Conservation (phyloP, 37 sponge, comb jelly and placozoan species). For the Dysidea cf. avara region DNA sequence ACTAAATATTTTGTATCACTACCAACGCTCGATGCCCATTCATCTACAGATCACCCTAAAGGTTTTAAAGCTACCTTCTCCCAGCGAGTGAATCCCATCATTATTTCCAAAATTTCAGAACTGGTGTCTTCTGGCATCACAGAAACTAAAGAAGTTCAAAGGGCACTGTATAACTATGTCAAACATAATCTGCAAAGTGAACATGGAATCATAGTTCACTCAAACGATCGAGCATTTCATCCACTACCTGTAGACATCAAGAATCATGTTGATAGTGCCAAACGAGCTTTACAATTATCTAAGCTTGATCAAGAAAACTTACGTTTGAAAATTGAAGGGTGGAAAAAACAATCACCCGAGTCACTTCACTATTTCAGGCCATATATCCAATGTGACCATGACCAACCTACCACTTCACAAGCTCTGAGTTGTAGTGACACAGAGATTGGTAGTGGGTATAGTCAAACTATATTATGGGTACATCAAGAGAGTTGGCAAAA, state of each 20-base stretch:
- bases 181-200: neutral
- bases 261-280: slow-evolving; percentile 26
- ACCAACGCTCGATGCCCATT: slow-evolving; percentile 11
- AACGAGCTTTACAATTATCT: slow-evolving; percentile 23
- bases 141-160: slow-evolving; percentile 16
- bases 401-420: too few species aligned
- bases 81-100: neutral
- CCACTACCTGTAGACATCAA: slow-evolving; percentile 16
- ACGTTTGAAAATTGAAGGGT: slow-evolving; percentile 19
- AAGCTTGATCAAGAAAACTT: slow-evolving; percentile 48
- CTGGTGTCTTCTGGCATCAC: slow-evolving; percentile 9
- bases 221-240: slow-evolving; percentile 16
- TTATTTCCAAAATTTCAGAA: slow-evolving; percentile 4
- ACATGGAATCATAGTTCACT: neutral
- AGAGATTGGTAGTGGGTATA: too few species aligned
- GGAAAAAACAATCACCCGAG: neutral
- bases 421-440: too few species aligned
- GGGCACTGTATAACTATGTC: neutral
- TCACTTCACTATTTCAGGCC: slow-evolving; percentile 20
- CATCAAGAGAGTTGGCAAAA: slow-evolving; percentile 53
- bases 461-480: slow-evolving; percentile 27
- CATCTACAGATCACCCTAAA: neutral
- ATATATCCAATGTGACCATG: too few species aligned
- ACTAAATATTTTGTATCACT: slow-evolving; percentile 8
- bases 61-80: neutral